Evolutionary conservation across 2,113 vertebrate genomes (phyloP).

Genomic region (Etheostoma spectabile): DNA sequence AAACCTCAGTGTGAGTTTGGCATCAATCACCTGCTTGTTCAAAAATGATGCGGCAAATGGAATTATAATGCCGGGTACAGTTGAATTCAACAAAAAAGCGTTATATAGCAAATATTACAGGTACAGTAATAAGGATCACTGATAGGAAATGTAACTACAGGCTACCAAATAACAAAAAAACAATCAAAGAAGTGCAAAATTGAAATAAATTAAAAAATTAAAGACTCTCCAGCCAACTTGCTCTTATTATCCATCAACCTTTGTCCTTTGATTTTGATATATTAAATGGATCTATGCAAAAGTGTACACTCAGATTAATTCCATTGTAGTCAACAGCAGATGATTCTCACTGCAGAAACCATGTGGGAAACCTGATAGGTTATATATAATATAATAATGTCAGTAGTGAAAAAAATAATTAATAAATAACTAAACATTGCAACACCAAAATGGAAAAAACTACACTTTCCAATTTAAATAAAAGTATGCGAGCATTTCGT

Average conservation of each 20-base stretch:
- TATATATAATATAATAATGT: background rate
- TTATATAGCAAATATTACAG: slow-evolving; percentile 1
- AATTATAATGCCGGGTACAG: background rate
- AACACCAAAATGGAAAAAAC: background rate
- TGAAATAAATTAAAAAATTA: slow-evolving; percentile 11
- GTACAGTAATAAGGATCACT: slow-evolving; percentile 23
- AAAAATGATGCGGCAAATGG: slow-evolving; percentile 14
- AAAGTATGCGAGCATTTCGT: slow-evolving; percentile 12
- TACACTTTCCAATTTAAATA: background rate
- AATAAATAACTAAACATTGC: background rate
- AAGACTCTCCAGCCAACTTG: slow-evolving; percentile 2
- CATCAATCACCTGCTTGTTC: slow-evolving; percentile 30
- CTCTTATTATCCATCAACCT: slow-evolving; percentile 16
- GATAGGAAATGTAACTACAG: slow-evolving; percentile 17
- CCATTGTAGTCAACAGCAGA: slow-evolving; percentile 57
- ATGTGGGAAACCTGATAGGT: slow-evolving; percentile 3
- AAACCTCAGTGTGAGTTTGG: background rate
- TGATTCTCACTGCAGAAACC: slow-evolving; percentile 3
- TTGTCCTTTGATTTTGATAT: slow-evolving; percentile 36
- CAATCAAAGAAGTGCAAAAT: slow-evolving; percentile 33
- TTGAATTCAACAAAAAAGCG: slow-evolving; percentile 9
- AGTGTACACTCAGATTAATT: slow-evolving; percentile 39
- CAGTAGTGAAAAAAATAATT: background rate
- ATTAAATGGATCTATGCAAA: slow-evolving; percentile 28
- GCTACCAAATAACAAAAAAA: slow-evolving; percentile 16